Percentiles rank a stretch among this genome's conserved stretches.
Conservation (phyloP, 2,797 vertebrate genomes). For the Chelon labrosus region DNA sequence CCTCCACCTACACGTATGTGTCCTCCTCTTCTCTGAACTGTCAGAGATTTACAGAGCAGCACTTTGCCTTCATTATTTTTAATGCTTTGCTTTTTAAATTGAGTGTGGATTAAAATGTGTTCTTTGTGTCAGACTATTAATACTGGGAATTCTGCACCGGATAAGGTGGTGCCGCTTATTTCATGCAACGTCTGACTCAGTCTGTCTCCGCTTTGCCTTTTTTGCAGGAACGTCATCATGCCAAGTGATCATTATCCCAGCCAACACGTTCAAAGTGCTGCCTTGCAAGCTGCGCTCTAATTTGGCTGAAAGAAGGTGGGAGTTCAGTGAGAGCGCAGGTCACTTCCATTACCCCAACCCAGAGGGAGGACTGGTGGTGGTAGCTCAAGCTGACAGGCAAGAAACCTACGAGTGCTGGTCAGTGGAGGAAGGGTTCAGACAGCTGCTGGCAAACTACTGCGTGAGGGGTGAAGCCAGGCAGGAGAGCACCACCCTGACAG, state of each 20-base stretch:
- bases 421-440: constrained; percentile 89
- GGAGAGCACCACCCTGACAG: constrained; percentile 66
- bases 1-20: constrained; percentile 81
- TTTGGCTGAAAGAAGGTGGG: constrained; percentile 90
- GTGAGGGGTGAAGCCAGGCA: constrained; percentile 80
- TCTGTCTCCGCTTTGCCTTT: constrained; percentile 26
- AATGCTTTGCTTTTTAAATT: constrained; percentile 14
- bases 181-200: constrained; percentile 16
- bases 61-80: constrained; percentile 5
- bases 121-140: constrained; percentile 13
- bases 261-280: constrained; percentile 90
- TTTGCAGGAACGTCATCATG: constrained; percentile 77
- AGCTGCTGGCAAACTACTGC: constrained; percentile 94
- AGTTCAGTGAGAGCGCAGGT: constrained; percentile 80
- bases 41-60: constrained; percentile 32
- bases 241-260: constrained; percentile 85
- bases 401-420: constrained; percentile 97
- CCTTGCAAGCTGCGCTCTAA: constrained; percentile 93
- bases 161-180: constrained; percentile 10
- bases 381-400: constrained; percentile 85
- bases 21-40: constrained; percentile 25
- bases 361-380: constrained; percentile 91
- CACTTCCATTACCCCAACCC: constrained; percentile 89
- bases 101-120: constrained; percentile 17
- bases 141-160: constrained; percentile 21